A percentile compares a stretch with the other conserved stretches of the same genome.
Evolutionary conservation across 2,113 vertebrate genomes (phyloP).

Genomic region (Sebastes fasciatus): DNA sequence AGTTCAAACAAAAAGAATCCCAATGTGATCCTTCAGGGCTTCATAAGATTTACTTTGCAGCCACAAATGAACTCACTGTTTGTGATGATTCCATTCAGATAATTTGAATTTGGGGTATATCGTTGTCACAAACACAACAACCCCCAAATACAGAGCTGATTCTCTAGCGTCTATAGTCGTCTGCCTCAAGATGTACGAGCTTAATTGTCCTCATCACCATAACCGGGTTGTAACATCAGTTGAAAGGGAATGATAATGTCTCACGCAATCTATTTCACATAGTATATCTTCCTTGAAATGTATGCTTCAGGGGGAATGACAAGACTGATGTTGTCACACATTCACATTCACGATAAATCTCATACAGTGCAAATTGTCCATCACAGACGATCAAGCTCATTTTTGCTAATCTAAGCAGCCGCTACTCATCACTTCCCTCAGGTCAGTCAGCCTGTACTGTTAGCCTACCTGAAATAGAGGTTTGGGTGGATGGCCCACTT

Average conservation of each 20-base stretch:
- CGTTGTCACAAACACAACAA: neutral
- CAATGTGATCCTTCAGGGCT: neutral
- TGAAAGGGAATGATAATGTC: conserved; percentile 28
- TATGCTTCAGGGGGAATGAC: neutral
- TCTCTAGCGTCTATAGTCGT: neutral
- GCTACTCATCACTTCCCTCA: neutral
- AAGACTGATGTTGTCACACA: conserved; percentile 5
- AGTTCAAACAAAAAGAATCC: neutral
- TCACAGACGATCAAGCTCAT: conserved; percentile 5
- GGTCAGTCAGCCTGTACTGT: neutral
- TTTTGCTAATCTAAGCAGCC: conserved; percentile 15
- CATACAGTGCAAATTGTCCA: conserved; percentile 8
- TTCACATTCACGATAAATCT: conserved; percentile 3
- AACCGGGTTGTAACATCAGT: conserved; percentile 9
- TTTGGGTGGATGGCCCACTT: neutral
- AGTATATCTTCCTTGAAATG: neutral
- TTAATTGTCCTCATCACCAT: conserved; percentile 20
- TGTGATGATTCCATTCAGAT: neutral
- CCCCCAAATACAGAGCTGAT: conserved; percentile 1
- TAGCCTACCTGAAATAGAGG: neutral
- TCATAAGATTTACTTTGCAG: neutral
- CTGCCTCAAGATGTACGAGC: conserved; percentile 1
- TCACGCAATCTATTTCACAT: conserved; percentile 20
- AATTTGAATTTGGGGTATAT: conserved; percentile 3
- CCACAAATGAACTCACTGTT: neutral